A percentile compares a stretch with the other conserved stretches of the same genome.
phyloP scores from a whole-genome alignment of 2,797 vertebrate species.

The Tachyglossus aculeatus region DNA sequence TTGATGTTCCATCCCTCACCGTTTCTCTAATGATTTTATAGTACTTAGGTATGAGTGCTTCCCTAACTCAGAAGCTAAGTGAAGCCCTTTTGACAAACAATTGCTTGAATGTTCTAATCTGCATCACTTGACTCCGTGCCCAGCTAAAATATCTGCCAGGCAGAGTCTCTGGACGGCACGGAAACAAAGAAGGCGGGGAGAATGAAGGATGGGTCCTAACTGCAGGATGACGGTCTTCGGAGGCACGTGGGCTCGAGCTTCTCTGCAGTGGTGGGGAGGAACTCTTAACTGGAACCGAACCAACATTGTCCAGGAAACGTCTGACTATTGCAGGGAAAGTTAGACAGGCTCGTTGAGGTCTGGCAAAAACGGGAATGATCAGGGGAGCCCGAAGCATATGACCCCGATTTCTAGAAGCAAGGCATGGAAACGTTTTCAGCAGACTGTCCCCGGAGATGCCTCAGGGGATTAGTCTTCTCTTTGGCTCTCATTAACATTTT shows the following conservation, averaged over 20 bases:
- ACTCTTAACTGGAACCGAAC: not conserved
- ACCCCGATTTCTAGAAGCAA: too few relatives aligned
- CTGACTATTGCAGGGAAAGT: not conserved
- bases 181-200: not conserved
- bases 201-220: not conserved
- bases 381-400: too few relatives aligned
- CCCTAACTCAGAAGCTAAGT: not conserved
- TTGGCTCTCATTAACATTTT: too few relatives aligned
- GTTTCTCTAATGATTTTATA: not conserved
- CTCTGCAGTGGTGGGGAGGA: not conserved
- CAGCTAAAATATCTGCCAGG: not conserved
- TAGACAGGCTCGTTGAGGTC: not conserved
- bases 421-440: too few relatives aligned
- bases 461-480: too few relatives aligned
- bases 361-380: too few relatives aligned
- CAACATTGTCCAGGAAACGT: not conserved
- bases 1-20: not conserved
- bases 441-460: too few relatives aligned
- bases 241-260: not conserved
- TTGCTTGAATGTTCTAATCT: conserved; percentile 1
- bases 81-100: not conserved
- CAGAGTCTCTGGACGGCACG: not conserved
- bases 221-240: not conserved
- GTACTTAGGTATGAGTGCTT: not conserved
- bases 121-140: not conserved